Evolutionary conservation across 2,113 vertebrate genomes (phyloP), one percentile per base, ranked within the genome.

Genomic region (Pimephales promelas): DNA sequence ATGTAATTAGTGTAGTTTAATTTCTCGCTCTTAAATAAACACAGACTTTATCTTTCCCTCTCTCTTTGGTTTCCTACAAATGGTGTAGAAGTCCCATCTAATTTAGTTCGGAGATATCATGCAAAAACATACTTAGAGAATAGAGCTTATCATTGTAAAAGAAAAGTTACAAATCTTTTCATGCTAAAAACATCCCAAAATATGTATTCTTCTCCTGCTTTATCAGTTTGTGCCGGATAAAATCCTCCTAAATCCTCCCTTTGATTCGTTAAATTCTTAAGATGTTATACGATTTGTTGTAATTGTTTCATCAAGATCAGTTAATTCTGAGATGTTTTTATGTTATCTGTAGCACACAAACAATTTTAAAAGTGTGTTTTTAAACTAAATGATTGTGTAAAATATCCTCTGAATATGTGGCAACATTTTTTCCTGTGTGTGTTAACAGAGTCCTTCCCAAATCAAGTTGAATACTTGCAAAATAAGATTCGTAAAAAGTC

Each of bases 261-360:
- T 18, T 6, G 34, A 79, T 62, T 10, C 31, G 31, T 36, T 18
- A 16, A 10, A 20, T n/a, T 31, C n/a, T 28, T 28, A 22, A 79
- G 24, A 66, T 79, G n/a, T 7, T 79, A n/a, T n/a, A 31, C 1
- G 2, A 79, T 79, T 64, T 66, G 40, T 49, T 66, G 10, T n/a
- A 62, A 62, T 24, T 47, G 78, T 79, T 79, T 49, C 24, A 79
- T 66, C 24, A n/a, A 49, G 16, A 66, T 49, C 77, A 28, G 24
- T 18, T 79, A 0, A 66, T 66, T 49, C 24, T 66, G 57, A 79
- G n/a, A 4, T 31, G 14, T 24, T 49, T 52, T 52, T 31, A 28
- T 2, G 1, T 76, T 56, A 54, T 56, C 7, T 3, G 43, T 47
- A 14, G n/a, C 52, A 18, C 9, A 59, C 14, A 49, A 28, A 45